Percentiles rank a stretch among this genome's conserved stretches.
phyloP scores from a whole-genome alignment of 1,140 invertebrate species.

The Bathynomus jamesi region DNA sequence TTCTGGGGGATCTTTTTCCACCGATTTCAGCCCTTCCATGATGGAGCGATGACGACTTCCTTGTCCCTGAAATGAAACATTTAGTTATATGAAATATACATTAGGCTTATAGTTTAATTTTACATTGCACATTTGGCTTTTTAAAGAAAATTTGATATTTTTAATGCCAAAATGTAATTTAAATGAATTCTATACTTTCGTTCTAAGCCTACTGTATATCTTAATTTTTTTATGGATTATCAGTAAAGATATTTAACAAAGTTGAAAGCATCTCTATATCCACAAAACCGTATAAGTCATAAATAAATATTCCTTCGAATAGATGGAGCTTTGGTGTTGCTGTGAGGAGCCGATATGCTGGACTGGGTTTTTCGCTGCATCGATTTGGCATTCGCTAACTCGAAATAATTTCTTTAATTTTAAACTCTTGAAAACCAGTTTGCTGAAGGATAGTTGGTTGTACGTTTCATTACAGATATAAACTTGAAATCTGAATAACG shows the following conservation, averaged over 20 bases:
- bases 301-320: no score
- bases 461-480: no score
- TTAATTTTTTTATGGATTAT: background rate
- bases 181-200: background rate
- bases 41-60: background rate
- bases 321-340: no score
- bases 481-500: no score
- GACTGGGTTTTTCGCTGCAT: no score
- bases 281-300: no score
- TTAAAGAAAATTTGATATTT: background rate
- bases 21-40: background rate
- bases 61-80: background rate
- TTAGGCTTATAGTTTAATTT: background rate
- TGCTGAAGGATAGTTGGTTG: no score
- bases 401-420: no score
- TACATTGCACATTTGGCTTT: background rate
- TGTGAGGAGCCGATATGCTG: no score
- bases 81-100: background rate
- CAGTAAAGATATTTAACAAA: background rate
- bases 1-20: background rate
- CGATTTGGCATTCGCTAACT: no score
- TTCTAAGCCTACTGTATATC: background rate
- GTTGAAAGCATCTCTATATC: no score
- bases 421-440: no score
- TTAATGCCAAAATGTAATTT: background rate